Evolutionary conservation across 2,888 invertebrate species (phyloP).

Genomic region (Thelaira solivaga): DNA sequence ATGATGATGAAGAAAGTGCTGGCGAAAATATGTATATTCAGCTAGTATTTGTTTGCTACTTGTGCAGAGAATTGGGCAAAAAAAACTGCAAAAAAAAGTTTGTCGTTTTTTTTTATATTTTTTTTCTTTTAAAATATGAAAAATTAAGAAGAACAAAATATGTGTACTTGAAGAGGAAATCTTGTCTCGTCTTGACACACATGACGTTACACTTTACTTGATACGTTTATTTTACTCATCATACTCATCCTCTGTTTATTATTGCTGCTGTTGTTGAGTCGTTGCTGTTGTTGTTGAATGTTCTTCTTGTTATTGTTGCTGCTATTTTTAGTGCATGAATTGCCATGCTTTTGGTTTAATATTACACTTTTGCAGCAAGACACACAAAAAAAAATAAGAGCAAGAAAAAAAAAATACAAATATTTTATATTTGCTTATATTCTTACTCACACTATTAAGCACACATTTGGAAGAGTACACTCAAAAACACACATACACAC

Average conservation of each 20-base stretch:
- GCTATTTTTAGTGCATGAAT: slow-evolving; percentile 48
- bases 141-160: too few species aligned
- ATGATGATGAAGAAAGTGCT: slow-evolving; percentile 41
- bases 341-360: slow-evolving; percentile 56
- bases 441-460: slow-evolving; percentile 29
- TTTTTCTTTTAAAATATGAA: not conserved
- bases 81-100: slow-evolving; percentile 5
- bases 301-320: slow-evolving; percentile 16
- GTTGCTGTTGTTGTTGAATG: slow-evolving; percentile 6
- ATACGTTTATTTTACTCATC: slow-evolving; percentile 40
- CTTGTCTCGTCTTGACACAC: slow-evolving; percentile 62
- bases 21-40: slow-evolving; percentile 29
- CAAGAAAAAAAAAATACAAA: slow-evolving; percentile 6
- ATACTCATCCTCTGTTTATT: slow-evolving; percentile 30
- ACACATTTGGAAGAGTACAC: not conserved
- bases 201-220: slow-evolving; percentile 49
- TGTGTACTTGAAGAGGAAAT: slow-evolving; percentile 56
- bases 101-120: too few species aligned
- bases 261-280: slow-evolving; percentile 3
- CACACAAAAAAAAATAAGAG: not conserved
- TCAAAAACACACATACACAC: not conserved
- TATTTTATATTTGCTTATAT: slow-evolving; percentile 44
- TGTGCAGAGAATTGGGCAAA: slow-evolving; percentile 29
- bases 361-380: slow-evolving; percentile 19
- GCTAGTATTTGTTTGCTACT: slow-evolving; percentile 40